Evolutionary conservation across 1,140 invertebrate species (phyloP).

Genomic region (Pogonus chalceus): DNA sequence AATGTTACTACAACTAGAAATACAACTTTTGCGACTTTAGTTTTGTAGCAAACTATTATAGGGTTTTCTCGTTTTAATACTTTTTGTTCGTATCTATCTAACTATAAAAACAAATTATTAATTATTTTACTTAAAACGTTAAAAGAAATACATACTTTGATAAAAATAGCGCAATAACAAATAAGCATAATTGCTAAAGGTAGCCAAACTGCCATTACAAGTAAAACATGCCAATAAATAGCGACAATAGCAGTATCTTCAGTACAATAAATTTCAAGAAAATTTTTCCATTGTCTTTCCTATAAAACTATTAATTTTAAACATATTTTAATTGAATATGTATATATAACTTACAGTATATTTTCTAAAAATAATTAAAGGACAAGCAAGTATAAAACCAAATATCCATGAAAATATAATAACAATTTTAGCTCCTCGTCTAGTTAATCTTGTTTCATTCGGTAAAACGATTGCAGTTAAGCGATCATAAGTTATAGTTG

Average conservation of each 20-base stretch:
- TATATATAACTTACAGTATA: constrained; percentile 42
- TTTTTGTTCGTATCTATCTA: constrained; percentile 47
- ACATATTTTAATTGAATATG: background rate
- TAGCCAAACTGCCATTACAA: constrained; percentile 58
- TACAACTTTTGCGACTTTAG: constrained; percentile 55
- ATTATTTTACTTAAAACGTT: background rate
- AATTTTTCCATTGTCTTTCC: constrained; percentile 58
- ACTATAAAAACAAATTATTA: constrained; percentile 29
- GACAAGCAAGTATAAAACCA: constrained; percentile 47
- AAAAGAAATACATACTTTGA: constrained; percentile 42
- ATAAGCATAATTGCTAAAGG: constrained; percentile 57
- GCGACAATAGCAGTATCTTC: constrained; percentile 50
- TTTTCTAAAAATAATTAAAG: constrained; percentile 50
- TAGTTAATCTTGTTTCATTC: constrained; percentile 51
- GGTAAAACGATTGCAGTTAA: constrained; percentile 69
- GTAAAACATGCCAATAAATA: constrained; percentile 63
- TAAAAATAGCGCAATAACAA: constrained; percentile 52
- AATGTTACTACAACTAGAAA: constrained; percentile 57
- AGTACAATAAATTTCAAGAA: constrained; percentile 55
- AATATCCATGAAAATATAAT: constrained; percentile 57
- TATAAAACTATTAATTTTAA: constrained; percentile 26
- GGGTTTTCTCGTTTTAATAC: constrained; percentile 43
- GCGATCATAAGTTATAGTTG: constrained; percentile 71
- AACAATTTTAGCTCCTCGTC: constrained; percentile 45
- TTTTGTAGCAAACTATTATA: constrained; percentile 47